These are phyloP conservation scores for Hephaestus fuliginosus DNA, from an alignment of 2,797 vertebrate species.

Conservation along the genomic window DNA sequence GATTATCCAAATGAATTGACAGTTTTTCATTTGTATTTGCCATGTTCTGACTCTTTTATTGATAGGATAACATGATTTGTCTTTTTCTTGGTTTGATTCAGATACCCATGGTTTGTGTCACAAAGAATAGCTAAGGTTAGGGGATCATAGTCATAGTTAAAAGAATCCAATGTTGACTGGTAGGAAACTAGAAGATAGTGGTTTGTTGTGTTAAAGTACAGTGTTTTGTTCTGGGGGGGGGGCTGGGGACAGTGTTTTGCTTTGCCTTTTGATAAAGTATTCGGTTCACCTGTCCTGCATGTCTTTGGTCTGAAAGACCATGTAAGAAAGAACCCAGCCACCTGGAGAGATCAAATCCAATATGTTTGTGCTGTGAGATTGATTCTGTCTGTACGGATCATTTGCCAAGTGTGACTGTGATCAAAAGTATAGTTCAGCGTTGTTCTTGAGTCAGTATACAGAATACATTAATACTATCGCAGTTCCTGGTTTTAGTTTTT, in stretches of 20 bases:
- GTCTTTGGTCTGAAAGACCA: too few species aligned
- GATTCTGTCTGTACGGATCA: not conserved
- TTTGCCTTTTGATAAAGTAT: not conserved
- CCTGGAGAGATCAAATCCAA: not conserved
- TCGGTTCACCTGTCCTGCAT: not conserved
- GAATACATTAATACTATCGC: too few species aligned
- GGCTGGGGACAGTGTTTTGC: too few species aligned
- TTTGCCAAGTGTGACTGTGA: not conserved
- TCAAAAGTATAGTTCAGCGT: not conserved
- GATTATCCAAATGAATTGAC: not conserved
- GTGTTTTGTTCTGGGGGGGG: too few species aligned
- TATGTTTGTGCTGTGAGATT: not conserved
- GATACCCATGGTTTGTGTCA: not conserved
- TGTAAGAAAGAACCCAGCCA: too few species aligned
- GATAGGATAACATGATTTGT: not conserved
- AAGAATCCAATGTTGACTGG: too few species aligned
- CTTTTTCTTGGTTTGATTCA: not conserved
- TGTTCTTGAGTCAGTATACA: too few species aligned
- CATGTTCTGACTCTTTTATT: not conserved
- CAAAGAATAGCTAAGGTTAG: not conserved
- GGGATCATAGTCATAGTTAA: not conserved
- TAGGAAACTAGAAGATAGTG: too few species aligned
- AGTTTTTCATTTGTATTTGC: not conserved
- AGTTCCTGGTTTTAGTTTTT: not conserved
- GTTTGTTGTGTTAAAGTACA: too few species aligned